Percentiles rank a stretch among this genome's conserved stretches.
These are phyloP conservation scores for Triplophysa yarkandensis DNA, from an alignment of 2,797 vertebrate species.

Conservation along the genomic window DNA sequence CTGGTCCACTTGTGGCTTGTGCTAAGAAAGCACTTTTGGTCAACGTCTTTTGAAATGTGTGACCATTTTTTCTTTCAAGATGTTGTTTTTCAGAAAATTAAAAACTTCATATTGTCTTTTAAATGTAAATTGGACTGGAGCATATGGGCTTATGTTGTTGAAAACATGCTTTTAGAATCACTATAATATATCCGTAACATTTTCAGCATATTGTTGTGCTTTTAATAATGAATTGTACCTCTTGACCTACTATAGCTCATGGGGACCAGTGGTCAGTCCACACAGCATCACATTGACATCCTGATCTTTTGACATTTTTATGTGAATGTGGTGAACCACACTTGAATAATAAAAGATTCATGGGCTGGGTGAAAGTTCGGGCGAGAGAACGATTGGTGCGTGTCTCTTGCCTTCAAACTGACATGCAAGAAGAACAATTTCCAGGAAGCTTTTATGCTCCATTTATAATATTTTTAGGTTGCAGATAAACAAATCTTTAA, in stretches of 20 bases:
- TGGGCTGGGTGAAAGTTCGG: conserved; percentile 40
- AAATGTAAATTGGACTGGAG: no score
- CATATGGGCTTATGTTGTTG: no score
- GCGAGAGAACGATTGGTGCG: conserved; percentile 12
- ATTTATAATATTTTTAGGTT: neutral
- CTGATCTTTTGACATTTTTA: conserved; percentile 41
- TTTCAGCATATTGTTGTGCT: no score
- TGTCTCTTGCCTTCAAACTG: conserved; percentile 27
- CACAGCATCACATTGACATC: conserved; percentile 33
- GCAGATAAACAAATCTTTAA: neutral
- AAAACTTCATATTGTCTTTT: no score
- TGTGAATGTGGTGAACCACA: conserved; percentile 45
- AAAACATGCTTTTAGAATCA: no score
- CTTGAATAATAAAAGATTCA: conserved; percentile 44
- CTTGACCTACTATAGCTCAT: neutral
- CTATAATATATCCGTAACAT: no score
- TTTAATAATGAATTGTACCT: neutral
- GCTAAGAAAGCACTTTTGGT: neutral
- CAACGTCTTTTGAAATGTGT: neutral
- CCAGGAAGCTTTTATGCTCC: conserved; percentile 24
- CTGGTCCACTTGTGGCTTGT: conserved; percentile 20
- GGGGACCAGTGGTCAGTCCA: conserved; percentile 19
- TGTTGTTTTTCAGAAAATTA: no score
- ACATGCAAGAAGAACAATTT: conserved; percentile 24
- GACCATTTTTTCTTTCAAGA: no score